Evolutionary conservation across 2,113 vertebrate genomes (phyloP).

Genomic region (Menura novaehollandiae): DNA sequence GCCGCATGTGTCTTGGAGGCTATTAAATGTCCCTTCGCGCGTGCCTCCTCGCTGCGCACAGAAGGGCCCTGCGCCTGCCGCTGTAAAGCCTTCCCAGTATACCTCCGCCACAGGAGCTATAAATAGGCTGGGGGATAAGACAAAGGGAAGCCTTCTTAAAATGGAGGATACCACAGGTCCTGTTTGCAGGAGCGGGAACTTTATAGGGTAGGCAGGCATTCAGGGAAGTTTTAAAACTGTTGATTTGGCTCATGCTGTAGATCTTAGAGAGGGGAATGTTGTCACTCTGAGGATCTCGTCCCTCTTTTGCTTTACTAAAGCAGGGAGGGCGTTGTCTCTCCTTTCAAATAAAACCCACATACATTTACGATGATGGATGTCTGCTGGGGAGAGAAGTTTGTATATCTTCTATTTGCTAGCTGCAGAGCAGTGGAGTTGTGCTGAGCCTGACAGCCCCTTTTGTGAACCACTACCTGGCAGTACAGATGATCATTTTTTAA

Average conservation of each 20-base stretch:
- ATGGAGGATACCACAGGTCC: not conserved
- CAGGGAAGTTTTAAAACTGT: not conserved
- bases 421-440: not conserved
- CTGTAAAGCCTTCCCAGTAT: not conserved
- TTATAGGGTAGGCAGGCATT: not conserved
- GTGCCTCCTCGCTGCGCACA: not conserved
- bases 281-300: not conserved
- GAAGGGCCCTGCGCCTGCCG: not conserved
- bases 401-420: not conserved
- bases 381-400: not conserved
- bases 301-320: not conserved
- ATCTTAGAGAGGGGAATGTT: not conserved
- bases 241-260: not conserved
- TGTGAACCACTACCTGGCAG: not conserved
- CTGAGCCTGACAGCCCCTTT: not conserved
- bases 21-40: not conserved
- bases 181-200: not conserved
- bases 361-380: not conserved
- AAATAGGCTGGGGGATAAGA: conserved; percentile 17
- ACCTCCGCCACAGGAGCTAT: not conserved
- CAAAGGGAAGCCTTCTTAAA: conserved; percentile 26
- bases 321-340: not conserved
- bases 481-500: not conserved
- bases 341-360: not conserved
- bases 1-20: not conserved